Percentiles rank a stretch among this genome's conserved stretches.
These are phyloP conservation scores for Bradysia coprophila DNA, from an alignment of 1,140 invertebrate species.

Conservation along the genomic window DNA sequence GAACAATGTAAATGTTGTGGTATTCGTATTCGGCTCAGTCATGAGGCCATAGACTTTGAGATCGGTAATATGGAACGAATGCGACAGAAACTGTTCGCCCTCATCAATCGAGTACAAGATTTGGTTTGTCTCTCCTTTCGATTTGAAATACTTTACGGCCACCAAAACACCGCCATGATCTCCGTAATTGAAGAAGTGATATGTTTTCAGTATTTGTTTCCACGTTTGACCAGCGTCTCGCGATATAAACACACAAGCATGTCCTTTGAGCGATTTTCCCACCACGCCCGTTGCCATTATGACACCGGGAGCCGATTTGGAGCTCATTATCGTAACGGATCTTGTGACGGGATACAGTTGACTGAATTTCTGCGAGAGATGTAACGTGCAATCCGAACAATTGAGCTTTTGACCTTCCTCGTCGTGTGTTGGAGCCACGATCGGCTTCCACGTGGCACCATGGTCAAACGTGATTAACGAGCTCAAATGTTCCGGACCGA, in stretches of 20 bases:
- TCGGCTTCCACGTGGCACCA: conserved; percentile 57
- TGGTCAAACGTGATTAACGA: conserved; percentile 80
- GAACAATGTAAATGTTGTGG: conserved; percentile 80
- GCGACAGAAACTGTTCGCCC: conserved; percentile 57
- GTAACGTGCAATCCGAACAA: conserved; percentile 60
- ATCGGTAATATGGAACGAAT: conserved; percentile 49
- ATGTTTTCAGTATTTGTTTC: conserved; percentile 63
- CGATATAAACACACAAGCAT: conserved; percentile 64
- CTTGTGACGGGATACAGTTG: conserved; percentile 61
- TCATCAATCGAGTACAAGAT: conserved; percentile 74
- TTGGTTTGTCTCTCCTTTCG: conserved; percentile 48
- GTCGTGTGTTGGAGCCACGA: conserved; percentile 47
- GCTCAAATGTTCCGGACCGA: conserved; percentile 51
- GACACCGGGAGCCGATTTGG: conserved; percentile 70
- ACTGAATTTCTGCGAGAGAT: conserved; percentile 70
- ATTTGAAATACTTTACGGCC: conserved; percentile 63
- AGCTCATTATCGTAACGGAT: conserved; percentile 66
- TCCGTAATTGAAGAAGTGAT: conserved; percentile 75
- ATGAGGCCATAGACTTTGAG: conserved; percentile 68
- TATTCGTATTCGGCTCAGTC: conserved; percentile 83
- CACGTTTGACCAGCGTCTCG: conserved; percentile 70
- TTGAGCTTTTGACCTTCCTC: conserved; percentile 39
- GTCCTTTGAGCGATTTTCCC: conserved; percentile 57
- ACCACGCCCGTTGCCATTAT: conserved; percentile 72
- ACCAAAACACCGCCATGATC: conserved; percentile 80